These are phyloP conservation scores for Saxidomus purpurata DNA, from an alignment of 1,140 invertebrate genomes.

Conservation along the genomic window DNA sequence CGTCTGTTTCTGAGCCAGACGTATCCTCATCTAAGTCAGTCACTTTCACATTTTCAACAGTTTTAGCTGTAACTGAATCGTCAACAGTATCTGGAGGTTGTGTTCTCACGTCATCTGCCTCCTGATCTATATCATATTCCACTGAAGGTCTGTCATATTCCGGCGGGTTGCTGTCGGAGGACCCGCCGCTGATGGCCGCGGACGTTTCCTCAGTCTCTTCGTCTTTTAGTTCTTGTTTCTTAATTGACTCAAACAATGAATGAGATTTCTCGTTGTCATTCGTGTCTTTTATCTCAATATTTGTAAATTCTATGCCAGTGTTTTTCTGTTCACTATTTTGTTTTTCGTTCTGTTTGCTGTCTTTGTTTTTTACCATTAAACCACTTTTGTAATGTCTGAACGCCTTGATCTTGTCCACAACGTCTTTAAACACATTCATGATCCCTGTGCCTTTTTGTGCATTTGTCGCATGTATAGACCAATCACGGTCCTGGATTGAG, in stretches of 20 bases:
- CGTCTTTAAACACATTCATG: constrained; percentile 14
- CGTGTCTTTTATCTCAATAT: constrained; percentile 24
- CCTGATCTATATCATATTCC: neutral
- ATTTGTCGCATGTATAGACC: constrained; percentile 7
- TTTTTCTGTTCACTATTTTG: neutral
- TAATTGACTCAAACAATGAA: constrained; percentile 50
- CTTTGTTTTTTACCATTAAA: neutral
- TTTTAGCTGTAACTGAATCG: neutral
- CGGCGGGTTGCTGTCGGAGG: constrained; percentile 9
- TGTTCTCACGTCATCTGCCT: neutral
- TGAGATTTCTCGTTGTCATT: constrained; percentile 26
- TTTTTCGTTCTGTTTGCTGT: neutral
- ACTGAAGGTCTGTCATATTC: neutral
- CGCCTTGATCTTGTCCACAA: constrained; percentile 58
- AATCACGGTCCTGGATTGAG: constrained; percentile 29
- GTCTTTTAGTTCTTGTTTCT: neutral
- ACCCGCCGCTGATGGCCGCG: neutral
- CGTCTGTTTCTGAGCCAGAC: neutral
- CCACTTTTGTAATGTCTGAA: constrained; percentile 46
- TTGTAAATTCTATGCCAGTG: constrained; percentile 4
- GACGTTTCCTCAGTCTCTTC: neutral
- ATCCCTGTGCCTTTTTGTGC: constrained; percentile 41
- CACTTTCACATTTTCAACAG: constrained; percentile 10
- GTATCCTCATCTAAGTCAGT: constrained; percentile 16
- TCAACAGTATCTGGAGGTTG: neutral